A percentile compares a stretch with the other conserved stretches of the same genome.
phyloP scores from a whole-genome alignment of 2,888 invertebrate genomes.

The Myopa testacea region DNA sequence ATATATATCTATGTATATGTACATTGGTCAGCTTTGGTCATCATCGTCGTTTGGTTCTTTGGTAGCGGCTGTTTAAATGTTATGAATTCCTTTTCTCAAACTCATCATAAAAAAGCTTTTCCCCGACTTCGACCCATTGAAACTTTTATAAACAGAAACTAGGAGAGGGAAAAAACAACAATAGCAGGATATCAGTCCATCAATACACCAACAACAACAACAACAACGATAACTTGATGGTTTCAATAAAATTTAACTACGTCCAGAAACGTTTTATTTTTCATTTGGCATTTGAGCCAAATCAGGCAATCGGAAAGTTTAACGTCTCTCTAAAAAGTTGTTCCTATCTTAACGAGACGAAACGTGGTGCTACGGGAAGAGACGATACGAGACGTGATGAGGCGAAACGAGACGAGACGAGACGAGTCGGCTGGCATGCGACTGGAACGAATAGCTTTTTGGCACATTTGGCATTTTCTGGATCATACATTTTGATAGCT shows the following conservation, averaged over 20 bases:
- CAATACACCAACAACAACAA: neutral
- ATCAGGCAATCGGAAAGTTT: neutral
- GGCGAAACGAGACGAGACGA: too few species aligned
- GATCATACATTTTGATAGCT: slow-evolving; percentile 3
- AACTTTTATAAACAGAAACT: neutral
- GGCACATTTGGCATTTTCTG: neutral
- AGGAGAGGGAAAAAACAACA: neutral
- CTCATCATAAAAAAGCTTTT: too few species aligned
- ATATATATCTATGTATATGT: neutral
- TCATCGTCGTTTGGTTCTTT: neutral
- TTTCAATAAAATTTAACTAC: slow-evolving; percentile 28
- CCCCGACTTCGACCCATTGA: too few species aligned
- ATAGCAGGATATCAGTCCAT: neutral
- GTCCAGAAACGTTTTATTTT: slow-evolving; percentile 25
- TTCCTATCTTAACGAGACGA: too few species aligned
- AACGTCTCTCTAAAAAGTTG: neutral
- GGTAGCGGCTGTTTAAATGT: neutral
- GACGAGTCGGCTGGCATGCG: neutral
- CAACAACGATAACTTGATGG: slow-evolving; percentile 13
- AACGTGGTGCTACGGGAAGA: too few species aligned
- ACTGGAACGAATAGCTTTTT: neutral
- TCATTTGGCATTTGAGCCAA: slow-evolving; percentile 16
- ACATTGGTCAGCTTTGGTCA: neutral
- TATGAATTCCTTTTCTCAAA: neutral
- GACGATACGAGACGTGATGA: too few species aligned